A percentile compares a stretch with the other conserved stretches of the same genome.
These are phyloP conservation scores for Macaca nemestrina DNA, from an alignment of 2,113 vertebrate species.

Conservation along the genomic window DNA sequence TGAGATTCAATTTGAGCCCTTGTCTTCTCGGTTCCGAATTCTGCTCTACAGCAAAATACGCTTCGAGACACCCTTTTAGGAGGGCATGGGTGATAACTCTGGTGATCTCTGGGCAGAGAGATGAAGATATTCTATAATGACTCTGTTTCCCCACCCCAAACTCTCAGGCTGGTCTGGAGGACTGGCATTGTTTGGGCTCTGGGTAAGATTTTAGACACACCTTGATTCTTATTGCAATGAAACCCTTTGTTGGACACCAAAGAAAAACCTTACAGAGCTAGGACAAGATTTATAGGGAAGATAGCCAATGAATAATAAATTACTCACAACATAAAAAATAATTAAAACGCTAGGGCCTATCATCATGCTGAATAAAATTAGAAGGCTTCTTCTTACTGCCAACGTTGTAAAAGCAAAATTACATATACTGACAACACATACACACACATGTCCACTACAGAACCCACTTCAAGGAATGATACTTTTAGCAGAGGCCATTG, in stretches of 20 bases:
- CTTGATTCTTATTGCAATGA: conserved; percentile 90
- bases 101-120: conserved; percentile 80
- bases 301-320: conserved; percentile 85
- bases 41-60: background rate
- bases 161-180: conserved; percentile 85
- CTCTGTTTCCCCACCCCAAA: conserved; percentile 88
- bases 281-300: conserved; percentile 80
- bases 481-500: conserved; percentile 12
- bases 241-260: conserved; percentile 86
- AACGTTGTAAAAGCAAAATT: conserved; percentile 74
- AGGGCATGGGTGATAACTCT: conserved; percentile 80
- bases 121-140: conserved; percentile 85
- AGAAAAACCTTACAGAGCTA: conserved; percentile 80
- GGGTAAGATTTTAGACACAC: conserved; percentile 87
- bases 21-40: conserved; percentile 57
- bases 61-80: conserved; percentile 75
- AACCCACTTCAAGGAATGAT: background rate
- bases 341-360: conserved; percentile 82
- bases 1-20: conserved; percentile 68
- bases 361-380: conserved; percentile 78
- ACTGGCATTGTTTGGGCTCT: conserved; percentile 86
- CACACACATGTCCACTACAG: conserved; percentile 41
- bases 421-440: conserved; percentile 68
- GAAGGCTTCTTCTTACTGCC: conserved; percentile 74
- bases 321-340: conserved; percentile 84